Conservation (phyloP, 1,140 invertebrate genomes). For the Plodia interpunctella region DNA sequence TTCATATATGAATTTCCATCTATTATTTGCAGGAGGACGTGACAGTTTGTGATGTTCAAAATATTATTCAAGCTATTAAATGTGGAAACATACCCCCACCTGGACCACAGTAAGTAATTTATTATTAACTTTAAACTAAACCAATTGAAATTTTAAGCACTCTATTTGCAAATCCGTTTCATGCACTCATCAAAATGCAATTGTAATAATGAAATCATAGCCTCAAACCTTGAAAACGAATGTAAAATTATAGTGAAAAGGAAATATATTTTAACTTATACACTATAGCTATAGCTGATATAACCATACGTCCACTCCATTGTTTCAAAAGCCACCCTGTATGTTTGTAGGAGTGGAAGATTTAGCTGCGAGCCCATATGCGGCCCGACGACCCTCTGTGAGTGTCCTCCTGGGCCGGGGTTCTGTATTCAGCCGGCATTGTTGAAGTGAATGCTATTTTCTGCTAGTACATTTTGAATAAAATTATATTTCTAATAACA, state of each 20-base stretch:
- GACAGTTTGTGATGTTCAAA: slow-evolving; percentile 40
- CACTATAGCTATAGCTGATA: too few species aligned
- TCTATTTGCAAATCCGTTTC: too few species aligned
- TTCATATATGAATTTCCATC: background rate
- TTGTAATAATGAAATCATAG: too few species aligned
- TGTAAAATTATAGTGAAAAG: too few species aligned
- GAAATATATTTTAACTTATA: too few species aligned
- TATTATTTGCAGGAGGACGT: slow-evolving; percentile 52
- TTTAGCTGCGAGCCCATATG: slow-evolving; percentile 43
- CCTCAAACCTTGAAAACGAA: too few species aligned
- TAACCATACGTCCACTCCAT: too few species aligned
- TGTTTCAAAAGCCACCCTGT: too few species aligned
- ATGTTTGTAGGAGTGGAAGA: slow-evolving; percentile 40
- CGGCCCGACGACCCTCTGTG: slow-evolving; percentile 32
- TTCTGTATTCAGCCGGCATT: slow-evolving; percentile 36
- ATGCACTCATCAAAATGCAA: too few species aligned
- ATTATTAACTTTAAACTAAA: background rate
- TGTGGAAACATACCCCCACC: slow-evolving; percentile 48
- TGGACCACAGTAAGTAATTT: slow-evolving; percentile 56
- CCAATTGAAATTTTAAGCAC: too few species aligned
- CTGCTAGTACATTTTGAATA: too few species aligned
- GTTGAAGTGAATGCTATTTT: background rate
- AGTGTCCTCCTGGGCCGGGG: slow-evolving; percentile 39
- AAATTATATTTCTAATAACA: too few species aligned
- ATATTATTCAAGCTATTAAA: slow-evolving; percentile 48